Evolutionary conservation across 2,888 invertebrate species (phyloP), one percentile per base, ranked within the genome.

Genomic region (Caenorhabditis sp.): DNA sequence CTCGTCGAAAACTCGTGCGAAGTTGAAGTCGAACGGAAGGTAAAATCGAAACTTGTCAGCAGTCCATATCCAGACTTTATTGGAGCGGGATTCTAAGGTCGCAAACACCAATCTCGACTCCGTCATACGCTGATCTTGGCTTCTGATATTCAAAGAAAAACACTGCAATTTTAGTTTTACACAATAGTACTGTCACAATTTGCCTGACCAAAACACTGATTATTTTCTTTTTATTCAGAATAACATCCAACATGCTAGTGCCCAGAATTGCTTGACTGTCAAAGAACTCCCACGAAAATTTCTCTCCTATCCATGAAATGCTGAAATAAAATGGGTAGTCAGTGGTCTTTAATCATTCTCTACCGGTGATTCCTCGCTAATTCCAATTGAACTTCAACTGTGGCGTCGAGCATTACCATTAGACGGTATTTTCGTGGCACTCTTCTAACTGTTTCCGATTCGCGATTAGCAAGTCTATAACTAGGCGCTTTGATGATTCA

Each of bases 21-120:
- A 90, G 83, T 90, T 87, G 82, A 90, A 90, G 61, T 87, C 81
- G 78, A 89, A 90, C 0, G 91, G 91, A 58, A 91, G 90, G 9
- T 85, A 71, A 61, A 90, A 82, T n/a, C 85, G 73, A 62, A 90
- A 75, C 9, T 55, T 53, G n/a, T 88, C 85, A 11, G 87, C 85
- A 2, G 83, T 77, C 85, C 86, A 89, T 46, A 84, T 89, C 90
- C 90, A 90, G 1, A 66, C 56, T 55, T 63, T 78, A 43, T 77
- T 77, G 1, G 17, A 8, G 7, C 17, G 2, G 0, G 77, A 46
- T 13, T 5, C 9, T 3, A 70, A 37, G 9, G 35, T 58, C 1
- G 35, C 55, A 11, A 72, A 66, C 6, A 59, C 58, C 9, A 3
- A 5, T 43, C 77, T 26, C 2, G 65, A 66, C 6, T 58, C 45